A percentile compares a stretch with the other conserved stretches of the same genome.
phyloP scores from a whole-genome alignment of 2,797 vertebrate species.

The Smutsia temminckii region DNA sequence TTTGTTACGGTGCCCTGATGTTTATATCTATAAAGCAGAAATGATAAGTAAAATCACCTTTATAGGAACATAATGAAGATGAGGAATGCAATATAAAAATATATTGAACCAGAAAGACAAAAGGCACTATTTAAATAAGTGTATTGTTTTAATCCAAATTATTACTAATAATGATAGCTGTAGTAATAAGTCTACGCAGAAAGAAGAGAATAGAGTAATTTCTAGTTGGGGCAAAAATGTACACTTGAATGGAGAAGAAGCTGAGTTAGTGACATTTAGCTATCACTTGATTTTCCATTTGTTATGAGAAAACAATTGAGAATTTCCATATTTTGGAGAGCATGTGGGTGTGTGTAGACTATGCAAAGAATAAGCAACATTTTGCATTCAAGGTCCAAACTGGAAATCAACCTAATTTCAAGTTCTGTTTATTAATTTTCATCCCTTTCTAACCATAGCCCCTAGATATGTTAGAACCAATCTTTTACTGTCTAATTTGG shows the following conservation, averaged over 20 bases:
- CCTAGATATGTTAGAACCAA: constrained; percentile 25
- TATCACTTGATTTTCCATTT: constrained; percentile 37
- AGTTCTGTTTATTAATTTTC: constrained; percentile 46
- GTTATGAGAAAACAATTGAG: not conserved
- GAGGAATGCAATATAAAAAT: not conserved
- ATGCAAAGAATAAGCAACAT: not conserved
- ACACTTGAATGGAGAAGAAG: not conserved
- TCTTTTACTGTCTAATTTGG: constrained; percentile 43
- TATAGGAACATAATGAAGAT: not conserved
- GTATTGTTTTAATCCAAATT: not conserved
- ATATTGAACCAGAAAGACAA: not conserved
- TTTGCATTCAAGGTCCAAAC: not conserved
- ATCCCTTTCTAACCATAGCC: constrained; percentile 50
- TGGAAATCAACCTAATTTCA: not conserved
- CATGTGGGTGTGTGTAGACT: not conserved
- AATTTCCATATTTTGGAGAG: constrained; percentile 28
- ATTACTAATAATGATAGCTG: not conserved
- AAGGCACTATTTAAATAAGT: constrained; percentile 34
- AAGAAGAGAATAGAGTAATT: not conserved
- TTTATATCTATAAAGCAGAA: constrained; percentile 28
- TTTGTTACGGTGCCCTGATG: not conserved
- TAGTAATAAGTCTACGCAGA: not conserved
- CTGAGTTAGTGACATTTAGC: not conserved
- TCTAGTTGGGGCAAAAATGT: constrained; percentile 17
- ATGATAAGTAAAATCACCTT: not conserved